Evolutionary conservation across 1,140 invertebrate species (phyloP), one percentile per base, ranked within the genome.

Genomic region (Venustaconcha ellipsiformis): DNA sequence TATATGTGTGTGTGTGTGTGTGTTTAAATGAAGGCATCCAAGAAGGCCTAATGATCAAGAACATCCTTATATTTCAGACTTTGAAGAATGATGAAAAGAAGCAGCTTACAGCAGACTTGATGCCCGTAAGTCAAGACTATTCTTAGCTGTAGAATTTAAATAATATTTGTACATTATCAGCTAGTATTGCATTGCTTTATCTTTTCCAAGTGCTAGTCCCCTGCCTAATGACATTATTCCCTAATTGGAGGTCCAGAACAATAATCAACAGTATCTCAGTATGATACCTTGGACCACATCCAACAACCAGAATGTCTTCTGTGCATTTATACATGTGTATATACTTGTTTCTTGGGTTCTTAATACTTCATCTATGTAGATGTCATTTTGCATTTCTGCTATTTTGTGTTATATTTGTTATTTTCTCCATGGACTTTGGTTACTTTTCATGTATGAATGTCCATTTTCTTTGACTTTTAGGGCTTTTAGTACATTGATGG

Each of bases 51-150:
- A 37, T 37, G 37, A 37, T 4, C 37, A 37, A 37, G 37, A 37
- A 37, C 37, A 6, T 8, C 4, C 37, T 37, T 37, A 37, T 80
- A 76, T 81, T 83, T 65, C 78, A 90, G 86, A 90, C 88, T 15
- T 78, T 91, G 56, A 88, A 84, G 72, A 80, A 82, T 82, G 89
- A 90, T 84, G 83, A 84, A 67, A 87, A 88, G 69, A 88, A 86
- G 74, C 86, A 86, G 63, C 80, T 79, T 67, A 67, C 87, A 48
- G 82, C 84, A 62, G 83, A 86, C 71, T 83, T 88, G 66, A 84
- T 89, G 75, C 79, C 81, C 67, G 89, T 90, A 82, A 86, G 86
- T 87, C 72, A 78, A 64, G 17, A 56, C 37, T 59, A 58, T 17
- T 63, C 18, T 70, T 14, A 62, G 26, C n/a, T 70, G 20, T 30